These are phyloP conservation scores for Acrobasis repandana DNA, from an alignment of 2,888 invertebrate genomes.

Conservation along the genomic window DNA sequence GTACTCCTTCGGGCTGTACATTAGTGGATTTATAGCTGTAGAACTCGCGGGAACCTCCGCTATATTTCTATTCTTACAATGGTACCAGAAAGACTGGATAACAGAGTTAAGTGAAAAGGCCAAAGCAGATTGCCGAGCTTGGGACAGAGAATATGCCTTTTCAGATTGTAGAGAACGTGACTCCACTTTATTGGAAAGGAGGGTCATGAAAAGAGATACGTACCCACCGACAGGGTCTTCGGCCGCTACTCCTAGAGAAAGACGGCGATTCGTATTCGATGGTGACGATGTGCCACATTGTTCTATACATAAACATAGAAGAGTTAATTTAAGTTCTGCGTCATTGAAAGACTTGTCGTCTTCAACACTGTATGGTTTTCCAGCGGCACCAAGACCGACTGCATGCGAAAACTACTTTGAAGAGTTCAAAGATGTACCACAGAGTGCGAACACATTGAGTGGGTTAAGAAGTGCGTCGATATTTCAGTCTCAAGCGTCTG, in stretches of 20 bases:
- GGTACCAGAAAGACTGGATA: slow-evolving; percentile 87
- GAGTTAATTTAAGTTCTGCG: slow-evolving; percentile 78
- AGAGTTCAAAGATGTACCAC: slow-evolving; percentile 78
- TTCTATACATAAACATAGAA: slow-evolving; percentile 82
- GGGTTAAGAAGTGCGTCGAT: slow-evolving; percentile 75
- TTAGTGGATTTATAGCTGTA: slow-evolving; percentile 91
- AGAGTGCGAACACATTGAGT: slow-evolving; percentile 77
- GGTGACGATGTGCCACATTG: slow-evolving; percentile 81
- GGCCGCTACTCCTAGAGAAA: slow-evolving; percentile 75
- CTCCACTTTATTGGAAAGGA: slow-evolving; percentile 66
- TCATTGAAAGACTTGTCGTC: slow-evolving; percentile 83
- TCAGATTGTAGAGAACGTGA: slow-evolving; percentile 75
- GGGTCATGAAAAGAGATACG: slow-evolving; percentile 76
- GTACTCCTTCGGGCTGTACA: slow-evolving; percentile 93
- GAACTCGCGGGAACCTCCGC: slow-evolving; percentile 94
- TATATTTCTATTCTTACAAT: slow-evolving; percentile 93
- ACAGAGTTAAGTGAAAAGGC: slow-evolving; percentile 77
- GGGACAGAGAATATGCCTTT: slow-evolving; percentile 79
- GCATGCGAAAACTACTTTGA: slow-evolving; percentile 84
- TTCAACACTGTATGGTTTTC: slow-evolving; percentile 84
- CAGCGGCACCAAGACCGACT: slow-evolving; percentile 85
- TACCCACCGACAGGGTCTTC: slow-evolving; percentile 71
- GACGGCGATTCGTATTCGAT: slow-evolving; percentile 86
- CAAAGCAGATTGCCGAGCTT: slow-evolving; percentile 73
- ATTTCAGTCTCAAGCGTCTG: slow-evolving; percentile 81